phyloP scores from a whole-genome alignment of 2,113 vertebrate genomes.

The Oreochromis niloticus region DNA sequence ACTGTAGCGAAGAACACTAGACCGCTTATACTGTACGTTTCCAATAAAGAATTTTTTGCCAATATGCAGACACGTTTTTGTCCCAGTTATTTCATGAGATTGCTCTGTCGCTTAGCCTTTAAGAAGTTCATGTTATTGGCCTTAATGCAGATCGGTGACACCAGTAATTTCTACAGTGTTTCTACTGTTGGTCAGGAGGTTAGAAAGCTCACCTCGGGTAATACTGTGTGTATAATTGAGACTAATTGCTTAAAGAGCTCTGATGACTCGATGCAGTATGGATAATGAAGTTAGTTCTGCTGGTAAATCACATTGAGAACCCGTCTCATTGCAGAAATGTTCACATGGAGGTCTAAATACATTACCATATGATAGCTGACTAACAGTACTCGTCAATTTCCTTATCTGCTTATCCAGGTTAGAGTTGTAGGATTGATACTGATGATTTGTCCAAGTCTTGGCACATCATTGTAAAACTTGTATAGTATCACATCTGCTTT shows the following conservation, averaged over 20 bases:
- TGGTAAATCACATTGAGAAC: not conserved
- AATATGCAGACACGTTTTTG: not conserved
- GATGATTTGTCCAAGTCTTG: not conserved
- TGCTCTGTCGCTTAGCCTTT: not conserved
- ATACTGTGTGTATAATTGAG: not conserved
- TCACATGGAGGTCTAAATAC: not conserved
- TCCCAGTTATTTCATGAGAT: not conserved
- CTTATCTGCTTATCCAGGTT: not conserved
- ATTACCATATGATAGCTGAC: not conserved
- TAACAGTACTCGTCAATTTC: not conserved
- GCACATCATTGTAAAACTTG: not conserved
- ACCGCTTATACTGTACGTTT: conserved; percentile 8
- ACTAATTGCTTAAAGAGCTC: not conserved
- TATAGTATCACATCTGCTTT: not conserved
- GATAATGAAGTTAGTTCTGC: not conserved
- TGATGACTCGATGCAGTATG: not conserved
- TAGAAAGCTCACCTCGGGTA: not conserved
- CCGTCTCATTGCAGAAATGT: not conserved
- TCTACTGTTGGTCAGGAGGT: not conserved
- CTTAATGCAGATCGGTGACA: not conserved
- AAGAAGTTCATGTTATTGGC: too few relatives aligned
- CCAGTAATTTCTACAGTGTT: not conserved
- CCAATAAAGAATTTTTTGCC: conserved; percentile 18
- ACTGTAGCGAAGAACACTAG: not conserved
- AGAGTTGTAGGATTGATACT: not conserved